Conservation (phyloP, 2,113 vertebrate genomes). For the Phoxinus phoxinus region DNA sequence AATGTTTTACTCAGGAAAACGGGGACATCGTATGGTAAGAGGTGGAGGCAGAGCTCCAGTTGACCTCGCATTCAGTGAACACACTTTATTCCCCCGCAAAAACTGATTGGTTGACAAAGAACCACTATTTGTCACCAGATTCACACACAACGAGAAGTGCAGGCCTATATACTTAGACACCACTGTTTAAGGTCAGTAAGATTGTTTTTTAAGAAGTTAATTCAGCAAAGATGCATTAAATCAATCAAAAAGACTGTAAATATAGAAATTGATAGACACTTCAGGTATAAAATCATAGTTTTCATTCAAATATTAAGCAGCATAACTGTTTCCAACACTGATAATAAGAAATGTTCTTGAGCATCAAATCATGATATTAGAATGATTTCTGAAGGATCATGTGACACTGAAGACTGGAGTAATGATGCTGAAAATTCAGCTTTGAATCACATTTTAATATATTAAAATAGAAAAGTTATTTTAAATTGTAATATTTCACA, state of each 20-base stretch:
- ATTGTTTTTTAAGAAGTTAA: too few relatives aligned
- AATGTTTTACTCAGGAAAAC: background rate
- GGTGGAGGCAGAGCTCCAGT: background rate
- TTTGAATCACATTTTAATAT: background rate
- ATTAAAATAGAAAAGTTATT: too few relatives aligned
- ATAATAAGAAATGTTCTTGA: background rate
- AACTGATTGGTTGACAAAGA: background rate
- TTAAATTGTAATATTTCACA: too few relatives aligned
- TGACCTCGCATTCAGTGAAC: background rate
- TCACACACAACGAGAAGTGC: too few relatives aligned
- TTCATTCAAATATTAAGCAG: too few relatives aligned
- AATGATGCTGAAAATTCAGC: background rate
- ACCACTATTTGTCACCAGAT: background rate
- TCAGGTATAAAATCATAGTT: too few relatives aligned
- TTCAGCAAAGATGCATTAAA: background rate
- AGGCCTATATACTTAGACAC: too few relatives aligned
- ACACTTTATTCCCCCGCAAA: fast-evolving
- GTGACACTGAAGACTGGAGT: background rate
- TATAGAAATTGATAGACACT: too few relatives aligned
- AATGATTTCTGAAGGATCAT: background rate
- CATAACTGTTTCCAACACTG: background rate
- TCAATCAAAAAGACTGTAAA: background rate
- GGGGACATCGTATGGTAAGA: background rate
- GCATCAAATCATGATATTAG: background rate
- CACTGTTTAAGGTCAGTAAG: too few relatives aligned